phyloP scores from a whole-genome alignment of 2,888 invertebrate species.

The Stenodera caucasica region DNA sequence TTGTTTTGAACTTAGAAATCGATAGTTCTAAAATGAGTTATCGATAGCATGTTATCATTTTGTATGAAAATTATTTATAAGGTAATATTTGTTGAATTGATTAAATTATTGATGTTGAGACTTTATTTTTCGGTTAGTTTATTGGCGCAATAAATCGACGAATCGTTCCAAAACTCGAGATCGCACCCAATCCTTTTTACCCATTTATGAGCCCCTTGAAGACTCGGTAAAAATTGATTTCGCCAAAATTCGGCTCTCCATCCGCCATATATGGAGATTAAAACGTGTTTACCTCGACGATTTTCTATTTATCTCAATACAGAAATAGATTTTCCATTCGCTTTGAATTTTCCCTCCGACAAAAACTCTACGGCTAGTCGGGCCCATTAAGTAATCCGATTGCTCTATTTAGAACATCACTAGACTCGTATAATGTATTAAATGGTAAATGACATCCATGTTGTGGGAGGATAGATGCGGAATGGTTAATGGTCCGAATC shows the following conservation, averaged over 20 bases:
- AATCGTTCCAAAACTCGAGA: not conserved
- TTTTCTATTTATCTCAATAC: too few species aligned
- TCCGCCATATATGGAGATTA: too few species aligned
- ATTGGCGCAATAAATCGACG: not conserved
- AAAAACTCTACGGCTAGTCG: slow-evolving; percentile 20
- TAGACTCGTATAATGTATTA: not conserved
- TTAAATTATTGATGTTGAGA: too few species aligned
- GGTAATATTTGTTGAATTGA: too few species aligned
- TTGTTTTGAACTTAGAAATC: not conserved
- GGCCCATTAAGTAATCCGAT: slow-evolving; percentile 26
- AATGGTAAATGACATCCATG: slow-evolving; percentile 18
- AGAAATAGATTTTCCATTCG: too few species aligned
- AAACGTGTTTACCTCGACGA: too few species aligned
- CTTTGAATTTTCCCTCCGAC: not conserved
- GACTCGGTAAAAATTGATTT: too few species aligned
- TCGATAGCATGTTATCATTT: too few species aligned
- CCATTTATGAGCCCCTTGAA: too few species aligned
- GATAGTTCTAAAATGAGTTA: too few species aligned
- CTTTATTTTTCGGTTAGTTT: not conserved
- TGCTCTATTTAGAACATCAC: slow-evolving; percentile 18
- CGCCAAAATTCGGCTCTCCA: too few species aligned
- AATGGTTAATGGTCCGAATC: slow-evolving; percentile 26
- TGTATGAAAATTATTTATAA: too few species aligned
- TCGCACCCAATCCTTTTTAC: not conserved
- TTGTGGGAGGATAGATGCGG: slow-evolving; percentile 19